Evolutionary conservation across 2,888 invertebrate genomes (phyloP).

Genomic region (Timema podura): DNA sequence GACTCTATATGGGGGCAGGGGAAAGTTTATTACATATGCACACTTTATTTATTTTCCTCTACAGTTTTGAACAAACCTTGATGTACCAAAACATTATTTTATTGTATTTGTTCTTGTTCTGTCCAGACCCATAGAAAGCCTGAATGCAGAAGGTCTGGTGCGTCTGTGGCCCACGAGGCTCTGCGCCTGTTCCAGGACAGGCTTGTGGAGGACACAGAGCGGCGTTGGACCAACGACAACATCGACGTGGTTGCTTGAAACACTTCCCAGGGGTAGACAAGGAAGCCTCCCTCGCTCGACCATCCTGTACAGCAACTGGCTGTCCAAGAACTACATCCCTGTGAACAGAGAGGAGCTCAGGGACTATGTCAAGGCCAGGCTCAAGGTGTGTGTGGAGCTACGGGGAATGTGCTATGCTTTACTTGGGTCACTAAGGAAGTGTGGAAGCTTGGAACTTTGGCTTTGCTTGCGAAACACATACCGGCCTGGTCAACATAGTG

Average conservation of each 20-base stretch:
- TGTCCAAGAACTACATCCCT: constrained; percentile 96
- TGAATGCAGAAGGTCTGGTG: constrained; percentile 91
- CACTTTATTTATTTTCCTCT: too few relatives aligned
- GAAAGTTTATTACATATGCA: too few relatives aligned
- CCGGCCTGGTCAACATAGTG: too few relatives aligned
- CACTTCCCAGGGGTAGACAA: constrained; percentile 90
- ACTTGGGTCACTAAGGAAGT: not conserved
- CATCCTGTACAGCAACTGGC: constrained; percentile 98
- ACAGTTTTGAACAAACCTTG: too few relatives aligned
- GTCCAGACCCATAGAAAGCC: constrained; percentile 78
- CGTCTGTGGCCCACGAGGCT: constrained; percentile 99
- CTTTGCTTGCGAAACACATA: too few relatives aligned
- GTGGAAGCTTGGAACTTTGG: not conserved
- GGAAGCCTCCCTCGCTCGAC: constrained; percentile 82
- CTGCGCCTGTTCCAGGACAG: constrained; percentile 94
- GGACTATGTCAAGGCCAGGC: constrained; percentile 93
- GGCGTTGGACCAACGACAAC: constrained; percentile 97
- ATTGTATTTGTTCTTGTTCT: too few relatives aligned
- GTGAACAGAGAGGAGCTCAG: constrained; percentile 92
- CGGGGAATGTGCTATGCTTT: too few relatives aligned
- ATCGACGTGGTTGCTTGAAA: constrained; percentile 89
- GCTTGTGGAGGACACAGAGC: constrained; percentile 89
- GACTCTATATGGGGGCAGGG: too few relatives aligned
- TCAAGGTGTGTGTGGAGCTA: constrained; percentile 61
- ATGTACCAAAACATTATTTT: too few relatives aligned